Evolutionary conservation across 2,797 vertebrate species (phyloP).

Genomic region (Carapus acus): DNA sequence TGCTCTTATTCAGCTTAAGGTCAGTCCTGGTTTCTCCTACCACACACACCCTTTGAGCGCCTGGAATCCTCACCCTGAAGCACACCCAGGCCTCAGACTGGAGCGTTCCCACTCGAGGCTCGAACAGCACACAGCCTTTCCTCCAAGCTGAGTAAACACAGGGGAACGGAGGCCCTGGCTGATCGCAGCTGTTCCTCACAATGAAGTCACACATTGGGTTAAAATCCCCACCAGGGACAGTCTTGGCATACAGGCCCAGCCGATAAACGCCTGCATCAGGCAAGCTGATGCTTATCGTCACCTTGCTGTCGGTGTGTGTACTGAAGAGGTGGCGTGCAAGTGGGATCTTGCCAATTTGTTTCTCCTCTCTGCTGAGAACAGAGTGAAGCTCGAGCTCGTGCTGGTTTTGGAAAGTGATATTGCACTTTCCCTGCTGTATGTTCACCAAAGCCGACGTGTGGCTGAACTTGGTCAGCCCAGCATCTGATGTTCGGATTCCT

Average conservation of each 20-base stretch:
- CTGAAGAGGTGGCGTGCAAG: slow-evolving; percentile 71
- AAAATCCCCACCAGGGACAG: slow-evolving; percentile 59
- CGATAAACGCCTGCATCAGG: slow-evolving; percentile 67
- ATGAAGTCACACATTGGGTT: slow-evolving; percentile 74
- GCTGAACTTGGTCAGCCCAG: slow-evolving; percentile 71
- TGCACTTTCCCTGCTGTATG: slow-evolving; percentile 74
- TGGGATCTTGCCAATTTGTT: slow-evolving; percentile 31
- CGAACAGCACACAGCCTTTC: slow-evolving; percentile 75
- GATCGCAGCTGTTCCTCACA: slow-evolving; percentile 62
- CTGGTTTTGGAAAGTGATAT: slow-evolving; percentile 74
- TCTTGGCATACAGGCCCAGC: slow-evolving; percentile 70
- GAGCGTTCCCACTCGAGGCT: slow-evolving; percentile 73
- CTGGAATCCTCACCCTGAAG: slow-evolving; percentile 74
- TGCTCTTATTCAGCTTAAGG: slow-evolving; percentile 68
- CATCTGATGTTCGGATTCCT: slow-evolving; percentile 65
- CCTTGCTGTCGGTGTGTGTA: slow-evolving; percentile 73
- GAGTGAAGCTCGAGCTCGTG: slow-evolving; percentile 55
- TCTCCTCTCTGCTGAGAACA: slow-evolving; percentile 54
- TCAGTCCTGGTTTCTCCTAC: slow-evolving; percentile 64
- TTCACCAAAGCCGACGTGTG: slow-evolving; percentile 66
- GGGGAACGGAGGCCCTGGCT: slow-evolving; percentile 70
- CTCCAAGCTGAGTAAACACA: slow-evolving; percentile 69
- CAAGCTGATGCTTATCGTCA: slow-evolving; percentile 69
- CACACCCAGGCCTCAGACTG: slow-evolving; percentile 63
- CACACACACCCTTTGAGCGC: slow-evolving; percentile 64